A percentile compares a stretch with the other conserved stretches of the same genome.
Conservation (phyloP, 2,797 vertebrate genomes). For the Diceros bicornis region DNA sequence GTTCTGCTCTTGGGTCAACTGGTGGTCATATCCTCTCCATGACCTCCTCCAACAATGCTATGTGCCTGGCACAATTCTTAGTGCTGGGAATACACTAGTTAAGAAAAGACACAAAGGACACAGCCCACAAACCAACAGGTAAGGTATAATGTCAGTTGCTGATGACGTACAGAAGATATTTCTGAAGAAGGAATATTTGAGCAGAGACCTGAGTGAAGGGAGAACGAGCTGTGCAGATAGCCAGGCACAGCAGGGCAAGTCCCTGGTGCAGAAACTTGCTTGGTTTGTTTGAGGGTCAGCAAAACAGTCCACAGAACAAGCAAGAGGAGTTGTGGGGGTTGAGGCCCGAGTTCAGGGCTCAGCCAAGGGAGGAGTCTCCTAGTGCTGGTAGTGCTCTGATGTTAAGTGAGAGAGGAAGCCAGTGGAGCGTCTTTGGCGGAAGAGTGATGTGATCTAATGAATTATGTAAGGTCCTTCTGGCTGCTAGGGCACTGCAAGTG, state of each 20-base stretch:
- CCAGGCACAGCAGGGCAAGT: not conserved
- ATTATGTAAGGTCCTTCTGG: not conserved
- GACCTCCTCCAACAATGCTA: not conserved
- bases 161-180: fast-evolving
- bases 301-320: not conserved
- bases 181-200: not conserved
- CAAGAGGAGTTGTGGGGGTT: too few relatives aligned
- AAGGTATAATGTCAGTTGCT: fast-evolving
- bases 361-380: fast-evolving
- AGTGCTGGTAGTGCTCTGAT: not conserved
- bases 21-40: too few relatives aligned
- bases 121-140: fast-evolving
- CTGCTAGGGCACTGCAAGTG: too few relatives aligned
- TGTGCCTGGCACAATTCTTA: not conserved
- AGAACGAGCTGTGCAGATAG: fast-evolving
- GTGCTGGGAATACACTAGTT: too few relatives aligned
- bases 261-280: fast-evolving
- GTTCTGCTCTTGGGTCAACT: not conserved
- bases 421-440: not conserved
- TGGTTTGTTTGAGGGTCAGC: not conserved
- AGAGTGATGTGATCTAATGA: not conserved
- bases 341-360: fast-evolving
- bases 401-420: not conserved
- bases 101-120: not conserved
- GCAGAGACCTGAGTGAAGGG: not conserved